Base-by-base conservation (phyloP, 2,797 vertebrate species). In the Melanotaenia pygmaea region DNA sequence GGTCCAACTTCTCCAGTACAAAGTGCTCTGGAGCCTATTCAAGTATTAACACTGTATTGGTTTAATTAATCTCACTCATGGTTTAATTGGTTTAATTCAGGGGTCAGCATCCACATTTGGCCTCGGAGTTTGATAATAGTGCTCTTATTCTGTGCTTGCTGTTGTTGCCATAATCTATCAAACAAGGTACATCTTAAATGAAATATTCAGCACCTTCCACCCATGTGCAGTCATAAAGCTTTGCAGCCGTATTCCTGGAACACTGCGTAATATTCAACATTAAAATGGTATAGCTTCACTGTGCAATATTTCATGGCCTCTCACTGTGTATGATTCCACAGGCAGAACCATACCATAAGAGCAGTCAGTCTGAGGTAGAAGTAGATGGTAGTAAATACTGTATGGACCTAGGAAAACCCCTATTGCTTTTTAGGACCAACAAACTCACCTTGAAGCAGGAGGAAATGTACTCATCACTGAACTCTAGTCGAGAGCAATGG, bases 401-500 rank as follows among this genome's bases (percentile, higher is more conserved):
- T 59, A 82, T 77, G 54, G 77, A 62, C 34, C 57, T 66, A 45
- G 71, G 37, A 70, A 75, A 89, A 77, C 37, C 63, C 82, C 67
- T 76, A 69, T 83, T 88, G 79, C 74, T 76, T 81, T 82, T 72
- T 61, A 77, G 50, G 68, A 32, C 61, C 70, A 43, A 56, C 76
- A 80, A 83, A 85, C 72, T 81, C 69, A 80, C 71, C 80, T 81
- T 86, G 76, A 88, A 86, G 77, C 78, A 59, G 65, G 51, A 64
- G 74, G 60, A 67, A 76, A 81, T 73, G 58, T 79, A 59, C 57
- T 82, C 57, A 64, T 81, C 68, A 60, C 65, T 78, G 76, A 79
- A 77, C 77, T 74, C 72, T 30, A 30, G 66, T 65, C 30, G 53
- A 78, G 82, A 79, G 67, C 50, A 40, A 50, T 4, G 32, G 62